Conservation (phyloP, 2,797 vertebrate genomes). For the Siniperca undulata region DNA sequence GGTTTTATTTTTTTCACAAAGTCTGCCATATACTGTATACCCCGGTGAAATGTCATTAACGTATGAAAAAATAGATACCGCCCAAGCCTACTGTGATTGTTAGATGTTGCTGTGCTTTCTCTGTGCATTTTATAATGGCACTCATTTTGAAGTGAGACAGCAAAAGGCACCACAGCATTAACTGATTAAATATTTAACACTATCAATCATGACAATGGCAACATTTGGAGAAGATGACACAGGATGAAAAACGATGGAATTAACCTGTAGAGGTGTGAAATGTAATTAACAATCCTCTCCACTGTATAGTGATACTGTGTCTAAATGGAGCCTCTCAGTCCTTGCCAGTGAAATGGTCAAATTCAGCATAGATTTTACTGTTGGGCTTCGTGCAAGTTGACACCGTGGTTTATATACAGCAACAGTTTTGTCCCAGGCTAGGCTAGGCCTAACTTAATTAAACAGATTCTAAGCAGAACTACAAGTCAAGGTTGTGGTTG, state of each 20-base stretch:
- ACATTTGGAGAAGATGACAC: not conserved
- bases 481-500: not conserved
- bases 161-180: not conserved
- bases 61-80: too few species aligned
- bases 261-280: slow-evolving; percentile 10
- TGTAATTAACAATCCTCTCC: slow-evolving; percentile 15
- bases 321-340: slow-evolving; percentile 5
- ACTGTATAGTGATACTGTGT: not conserved
- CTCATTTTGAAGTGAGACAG: too few species aligned
- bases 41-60: too few species aligned
- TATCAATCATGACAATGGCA: not conserved
- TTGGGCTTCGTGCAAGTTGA: not conserved
- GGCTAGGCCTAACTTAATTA: not conserved
- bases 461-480: not conserved
- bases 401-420: not conserved
- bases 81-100: too few species aligned
- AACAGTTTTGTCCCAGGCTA: not conserved
- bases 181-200: slow-evolving; percentile 9
- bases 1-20: too few species aligned
- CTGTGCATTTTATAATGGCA: too few species aligned
- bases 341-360: not conserved
- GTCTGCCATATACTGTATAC: too few species aligned
- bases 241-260: not conserved
- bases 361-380: not conserved
- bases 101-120: too few species aligned